Base-by-base conservation (phyloP, 2,888 invertebrate species). In the Rhyacophila evoluta region DNA sequence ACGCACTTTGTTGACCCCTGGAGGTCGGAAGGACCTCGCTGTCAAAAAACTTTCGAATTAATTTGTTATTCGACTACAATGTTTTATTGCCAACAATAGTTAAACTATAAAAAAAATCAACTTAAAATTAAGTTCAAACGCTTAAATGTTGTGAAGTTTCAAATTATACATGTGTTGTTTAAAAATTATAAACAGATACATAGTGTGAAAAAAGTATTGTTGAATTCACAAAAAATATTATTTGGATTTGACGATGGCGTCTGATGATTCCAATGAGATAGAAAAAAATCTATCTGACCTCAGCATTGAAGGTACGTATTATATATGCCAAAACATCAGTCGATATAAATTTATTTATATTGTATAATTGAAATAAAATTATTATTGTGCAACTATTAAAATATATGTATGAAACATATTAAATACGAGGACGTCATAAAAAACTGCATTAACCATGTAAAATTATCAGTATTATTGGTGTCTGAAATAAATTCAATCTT, bases 211-310 rank as follows among this genome's bases (percentile, higher is more conserved):
- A 10, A 69, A 69, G 11, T n/a, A 69, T 15, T n/a, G 68, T 33
- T 12, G 12, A 69, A 29, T 2, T 29, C 4, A 33, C 29, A 29
- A 29, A 74, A n/a, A 27, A 10, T 55, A 19, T 55, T 10, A 19
- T 55, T 55, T 15, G 55, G 25, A 55, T 55, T 55, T 55, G 29
- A 71, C 15, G 27, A 74, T 77, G 77, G 68, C 72, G 37, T n/a
- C 73, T 15, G 74, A 78, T 41, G 74, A 68, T 33, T 74, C 73
- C 2, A 41, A 37, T n/a, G 75, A 75, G 15, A 78, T 75, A 19
- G 78, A 78, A 28, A 74, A 75, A 27, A 55, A 74, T 19, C 27
- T 75, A 15, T 37, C 71, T 6, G 72, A 74, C 37, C 73, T 78
- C 5, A 70, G 25, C 39, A 74, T 78, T 15, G 78, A 78, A 69